Evolutionary conservation across 2,113 vertebrate genomes (phyloP), one percentile per base, ranked within the genome.

Genomic region (Phylloscopus trochilus): DNA sequence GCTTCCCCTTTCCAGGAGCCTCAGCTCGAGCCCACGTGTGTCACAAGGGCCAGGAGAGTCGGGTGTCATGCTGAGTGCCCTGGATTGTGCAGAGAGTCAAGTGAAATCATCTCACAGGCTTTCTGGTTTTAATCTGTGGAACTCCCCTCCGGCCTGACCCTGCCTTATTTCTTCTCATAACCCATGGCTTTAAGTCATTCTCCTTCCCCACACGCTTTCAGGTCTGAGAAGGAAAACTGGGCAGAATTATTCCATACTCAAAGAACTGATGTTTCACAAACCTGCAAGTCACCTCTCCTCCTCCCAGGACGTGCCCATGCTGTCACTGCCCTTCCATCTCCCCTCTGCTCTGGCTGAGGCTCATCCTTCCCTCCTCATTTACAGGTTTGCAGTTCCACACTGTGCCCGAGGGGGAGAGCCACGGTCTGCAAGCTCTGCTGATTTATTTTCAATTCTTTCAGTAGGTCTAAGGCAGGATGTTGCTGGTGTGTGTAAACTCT

Each of bases 1-100:
- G 68, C 73, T 97, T 93, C 79, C 88, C 75, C 77, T 64, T 82
- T 46, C 87, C 9, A 4, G 72, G 77, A 95, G 83, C 28, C 79
- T 74, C 72, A 33, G 76, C 30, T 91, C 51, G 12, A 67, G 47
- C 43, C 87, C 64, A 37, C 7, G 15, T 30, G 83, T 67, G 24
- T 67, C 69, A 4, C 53, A 15, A 43, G 44, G 72, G 27, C 85
- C 10, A 31, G 24, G 73, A 21, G 49, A 72, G n/a, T 14, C 2
- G 0, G 37, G 27, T 30, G 70, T 10, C 4, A 0, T 6, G 39
- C 51, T 33, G 13, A 9, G 10, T 72, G 77, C 41, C 91, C 94
- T 81, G 30, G 22, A 81, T 68, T 67, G 56, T 68, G 77, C 77
- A 56, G 60, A 8, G 55, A 70, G 49, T n/a, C 55, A 46, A 14